Evolutionary conservation across 2,888 invertebrate species (phyloP), one percentile per base, ranked within the genome.

Genomic region (Netelia melanura): DNA sequence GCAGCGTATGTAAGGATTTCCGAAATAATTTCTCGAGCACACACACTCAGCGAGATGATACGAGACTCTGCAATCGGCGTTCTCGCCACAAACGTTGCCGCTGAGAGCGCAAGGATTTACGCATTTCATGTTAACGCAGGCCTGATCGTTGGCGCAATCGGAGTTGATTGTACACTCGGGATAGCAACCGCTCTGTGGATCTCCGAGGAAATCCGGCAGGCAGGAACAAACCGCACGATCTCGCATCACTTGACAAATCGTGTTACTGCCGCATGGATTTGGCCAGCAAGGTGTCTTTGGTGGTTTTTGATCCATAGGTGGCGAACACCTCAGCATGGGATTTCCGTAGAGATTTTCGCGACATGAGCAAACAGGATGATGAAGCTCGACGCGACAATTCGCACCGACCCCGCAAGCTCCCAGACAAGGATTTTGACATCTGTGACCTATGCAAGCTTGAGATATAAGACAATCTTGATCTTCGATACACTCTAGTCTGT

Each of bases 161-260:
- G 97, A 96, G 93, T 98, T 97, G 89, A 97, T 95, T n/a, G 96
- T 95, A 93, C 98, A 97, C 94, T 98, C 97, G 30, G 97, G 97
- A 91, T 95, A 95, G 92, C 96, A 98, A 88, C 97, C 97, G 74
- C 95, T 94, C 87, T 96, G 96, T 2, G 98, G 98, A 94, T 98
- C 97, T 10, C 98, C 98, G 82, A 96, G 94, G 91, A 97, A 97
- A 85, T 97, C 96, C 9, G 96, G 95, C 65, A 96, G 94, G 91
- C 98, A 98, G 0, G 96, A 96, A 92, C 98, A 98, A 30, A 97
- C 95, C 17, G 97, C 97, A 88, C 96, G 94, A 81, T 96, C 95
- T 67, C 95, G 95, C 71, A 96, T 93, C 84, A 97, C 95, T 92
- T 96, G 96, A 90, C 98, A 98, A 84, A 97, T 94, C 0, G 97